A percentile compares a stretch with the other conserved stretches of the same genome.
Evolutionary conservation across 2,888 invertebrate genomes (phyloP).

Genomic region (Holacanthella duospinosa): DNA sequence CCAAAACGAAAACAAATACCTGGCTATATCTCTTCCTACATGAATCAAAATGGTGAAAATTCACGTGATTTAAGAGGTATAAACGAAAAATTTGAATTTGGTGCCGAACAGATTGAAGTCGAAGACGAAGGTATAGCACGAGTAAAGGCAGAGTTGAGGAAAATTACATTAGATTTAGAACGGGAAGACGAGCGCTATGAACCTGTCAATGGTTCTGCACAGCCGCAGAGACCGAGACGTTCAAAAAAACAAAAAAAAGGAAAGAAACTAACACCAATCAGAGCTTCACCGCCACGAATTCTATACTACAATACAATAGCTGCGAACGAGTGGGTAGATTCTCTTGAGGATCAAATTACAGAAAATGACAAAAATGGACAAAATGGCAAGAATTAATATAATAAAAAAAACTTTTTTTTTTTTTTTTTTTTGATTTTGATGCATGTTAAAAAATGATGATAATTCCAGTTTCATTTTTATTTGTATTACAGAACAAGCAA

Average conservation of each 20-base stretch:
- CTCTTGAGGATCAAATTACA: conserved; percentile 12
- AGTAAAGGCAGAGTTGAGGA: conserved; percentile 26
- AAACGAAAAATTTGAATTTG: conserved; percentile 11
- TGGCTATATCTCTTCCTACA: conserved; percentile 33
- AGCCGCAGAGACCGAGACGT: conserved; percentile 24
- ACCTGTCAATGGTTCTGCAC: conserved; percentile 24
- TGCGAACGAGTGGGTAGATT: conserved; percentile 35
- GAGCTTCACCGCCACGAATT: conserved; percentile 17
- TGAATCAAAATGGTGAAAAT: conserved; percentile 19
- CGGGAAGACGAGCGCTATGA: conserved; percentile 34
- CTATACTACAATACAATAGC: conserved; percentile 37
- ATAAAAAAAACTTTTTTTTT: no score
- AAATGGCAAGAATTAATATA: background rate
- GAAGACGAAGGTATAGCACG: conserved; percentile 23
- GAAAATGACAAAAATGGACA: background rate
- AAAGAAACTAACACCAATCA: conserved; percentile 12
- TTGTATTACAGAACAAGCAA: background rate
- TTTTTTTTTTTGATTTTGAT: no score
- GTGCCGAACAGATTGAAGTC: conserved; percentile 19
- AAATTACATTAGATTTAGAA: conserved; percentile 26
- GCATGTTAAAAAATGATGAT: no score
- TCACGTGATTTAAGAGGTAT: background rate
- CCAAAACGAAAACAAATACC: conserved; percentile 29
- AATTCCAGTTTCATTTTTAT: no score
- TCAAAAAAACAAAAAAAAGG: conserved; percentile 22